Base-by-base conservation (phyloP, 2,888 invertebrate species). In the Tetragonula carbonaria region DNA sequence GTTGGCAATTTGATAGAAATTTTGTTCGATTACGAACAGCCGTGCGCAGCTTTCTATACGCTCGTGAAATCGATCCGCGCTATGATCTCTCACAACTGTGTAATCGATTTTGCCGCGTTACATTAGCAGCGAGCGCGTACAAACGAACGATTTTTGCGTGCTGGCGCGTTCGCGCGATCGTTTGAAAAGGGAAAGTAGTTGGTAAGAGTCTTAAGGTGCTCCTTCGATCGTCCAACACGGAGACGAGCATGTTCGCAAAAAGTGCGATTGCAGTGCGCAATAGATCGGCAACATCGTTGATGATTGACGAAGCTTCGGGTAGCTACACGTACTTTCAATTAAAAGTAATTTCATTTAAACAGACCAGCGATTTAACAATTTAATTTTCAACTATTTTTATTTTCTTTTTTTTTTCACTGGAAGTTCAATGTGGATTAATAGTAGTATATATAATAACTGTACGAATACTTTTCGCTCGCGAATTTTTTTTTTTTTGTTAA, bases 171-270 rank as follows among this genome's bases (percentile, higher is more conserved):
- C 53, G 38, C 75, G 67, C 74, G 78, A 87, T 85, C 82, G 80
- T 74, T 86, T 70, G 78, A 81, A 89, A 90, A 89, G 90, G 86
- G 87, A 90, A 90, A 90, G 90, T 89, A 67, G 63, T 23, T 55
- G 76, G 74, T 81, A 79, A 86, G 70, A 82, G 82, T 80, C 78
- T 73, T 67, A 67, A 53, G 68, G 84, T 33, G 78, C 62, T 79
- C 65, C 57, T 80, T 76, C 59, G 73, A 73, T 74, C 77, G 65
- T 8, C 6, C 65, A 28, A 53, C 66, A 33, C 62, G 77, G 50
- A 33, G 33, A 3, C 55, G 66, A 83, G 57, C 74, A 84, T 55
- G 77, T 33, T 55, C 45, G 70, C 72, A 66, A 80, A 80, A 59
- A 28, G 55, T 63, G 50, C 70, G 65, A 77, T 8, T 38, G 38